Evolutionary conservation across 92 coral and sea anemone species (phyloP), one percentile per base, ranked within the genome.

Genomic region (Parazoanthus swiftii): DNA sequence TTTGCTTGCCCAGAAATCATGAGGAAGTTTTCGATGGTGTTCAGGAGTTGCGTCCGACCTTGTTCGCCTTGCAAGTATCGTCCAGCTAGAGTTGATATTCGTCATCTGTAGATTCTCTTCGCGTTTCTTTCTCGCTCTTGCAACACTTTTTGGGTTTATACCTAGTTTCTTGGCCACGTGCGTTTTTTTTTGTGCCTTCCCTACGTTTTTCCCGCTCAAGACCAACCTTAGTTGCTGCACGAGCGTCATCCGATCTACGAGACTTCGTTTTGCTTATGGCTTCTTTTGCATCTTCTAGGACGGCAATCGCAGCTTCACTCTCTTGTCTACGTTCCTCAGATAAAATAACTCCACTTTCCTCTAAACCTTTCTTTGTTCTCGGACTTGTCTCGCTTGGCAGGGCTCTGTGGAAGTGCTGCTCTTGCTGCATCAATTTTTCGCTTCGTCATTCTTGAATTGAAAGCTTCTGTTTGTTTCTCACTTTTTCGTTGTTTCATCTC

Each of bases 191-290:
- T 46, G 58, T 23, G 39, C 63, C 73, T 63, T 85, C 16, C 38
- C 76, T 10, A 85, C 65, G 2, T 84, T 76, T 21, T 89, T 66
- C 33, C 85, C 88, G 18, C 88, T n/a, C 25, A 82, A 88, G 63
- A 79, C 79, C 44, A 71, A 74, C 66, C 74, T 67, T 80, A 37
- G 84, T 79, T 0, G 86, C 90, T 8, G 90, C 80, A 23, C 72
- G 63, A 8, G 90, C 14, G 21, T 79, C 90, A 68, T 79, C 81
- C 26, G 80, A 72, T 26, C 43, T 1, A 51, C 4, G 7, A 3
- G 35, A 1, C 20, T 85, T 70, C 4, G 79, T 67, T 10, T 43
- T 51, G 10, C 25, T 85, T 37, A 85, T 0, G 16, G 88, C 88
- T 14, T 85, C 80, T 85, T 25, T 85, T 26, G 70, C 88, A 73